Evolutionary conservation across 2,797 vertebrate genomes (phyloP).

Genomic region (Acomys russatus): DNA sequence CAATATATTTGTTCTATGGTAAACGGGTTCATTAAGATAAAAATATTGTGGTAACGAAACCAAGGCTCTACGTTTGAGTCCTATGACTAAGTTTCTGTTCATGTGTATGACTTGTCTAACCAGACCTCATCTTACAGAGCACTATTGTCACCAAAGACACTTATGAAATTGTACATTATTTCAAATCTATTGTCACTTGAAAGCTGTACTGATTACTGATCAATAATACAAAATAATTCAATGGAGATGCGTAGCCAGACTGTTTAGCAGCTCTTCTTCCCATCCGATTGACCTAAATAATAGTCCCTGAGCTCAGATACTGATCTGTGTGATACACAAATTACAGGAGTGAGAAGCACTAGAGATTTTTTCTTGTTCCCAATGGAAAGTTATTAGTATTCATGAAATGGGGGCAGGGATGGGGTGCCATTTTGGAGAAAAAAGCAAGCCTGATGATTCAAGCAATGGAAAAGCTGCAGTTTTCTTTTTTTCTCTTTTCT

Average conservation of each 20-base stretch:
- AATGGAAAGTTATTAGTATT: conserved; percentile 21
- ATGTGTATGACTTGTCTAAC: not conserved
- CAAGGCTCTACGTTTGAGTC: not conserved
- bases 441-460: not conserved
- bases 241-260: not conserved
- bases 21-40: not conserved
- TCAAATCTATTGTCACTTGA: not conserved
- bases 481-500: not conserved
- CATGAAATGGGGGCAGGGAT: not conserved
- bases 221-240: not conserved
- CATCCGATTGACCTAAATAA: not conserved
- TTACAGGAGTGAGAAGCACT: not conserved
- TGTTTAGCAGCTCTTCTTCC: not conserved
- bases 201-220: conserved; percentile 1
- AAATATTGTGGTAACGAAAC: not conserved
- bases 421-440: not conserved
- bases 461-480: not conserved
- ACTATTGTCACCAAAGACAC: conserved; percentile 8
- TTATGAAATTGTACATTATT: conserved; percentile 17
- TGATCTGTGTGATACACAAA: not conserved
- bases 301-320: not conserved
- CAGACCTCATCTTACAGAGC: not conserved
- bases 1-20: not conserved
- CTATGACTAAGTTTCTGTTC: not conserved
- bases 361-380: conserved; percentile 7